Evolutionary conservation across 2,797 vertebrate species (phyloP).

Genomic region (Ceryle rudis): DNA sequence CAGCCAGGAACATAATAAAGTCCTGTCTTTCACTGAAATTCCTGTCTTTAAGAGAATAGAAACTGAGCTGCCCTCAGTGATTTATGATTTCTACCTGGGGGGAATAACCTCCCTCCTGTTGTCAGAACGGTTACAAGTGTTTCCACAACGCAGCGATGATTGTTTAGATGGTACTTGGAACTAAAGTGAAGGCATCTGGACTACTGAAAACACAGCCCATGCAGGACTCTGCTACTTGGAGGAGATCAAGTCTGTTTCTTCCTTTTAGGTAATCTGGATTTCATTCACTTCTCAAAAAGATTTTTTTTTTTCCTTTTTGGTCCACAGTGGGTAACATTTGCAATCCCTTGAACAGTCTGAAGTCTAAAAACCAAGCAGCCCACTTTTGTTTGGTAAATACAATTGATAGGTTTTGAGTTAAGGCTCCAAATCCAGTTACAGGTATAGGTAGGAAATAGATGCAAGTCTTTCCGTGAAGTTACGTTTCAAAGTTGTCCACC

Average conservation of each 20-base stretch:
- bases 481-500: background rate
- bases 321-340: background rate
- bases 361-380: background rate
- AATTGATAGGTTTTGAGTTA: background rate
- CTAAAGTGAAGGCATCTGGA: conserved; percentile 1
- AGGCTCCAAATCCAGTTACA: background rate
- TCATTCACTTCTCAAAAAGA: background rate
- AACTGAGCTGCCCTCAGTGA: background rate
- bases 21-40: background rate
- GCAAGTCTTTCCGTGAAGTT: background rate
- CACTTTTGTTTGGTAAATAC: background rate
- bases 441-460: background rate
- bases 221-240: background rate
- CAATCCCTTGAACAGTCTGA: background rate
- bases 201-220: background rate
- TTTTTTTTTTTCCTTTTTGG: background rate
- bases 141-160: background rate
- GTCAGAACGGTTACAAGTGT: background rate
- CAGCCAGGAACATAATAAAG: background rate
- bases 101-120: background rate
- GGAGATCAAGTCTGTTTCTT: background rate
- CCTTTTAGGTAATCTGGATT: background rate
- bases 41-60: background rate
- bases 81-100: background rate
- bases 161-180: background rate